These are phyloP conservation scores for Pelusios castaneus DNA, from an alignment of 2,113 vertebrate genomes.

Conservation along the genomic window DNA sequence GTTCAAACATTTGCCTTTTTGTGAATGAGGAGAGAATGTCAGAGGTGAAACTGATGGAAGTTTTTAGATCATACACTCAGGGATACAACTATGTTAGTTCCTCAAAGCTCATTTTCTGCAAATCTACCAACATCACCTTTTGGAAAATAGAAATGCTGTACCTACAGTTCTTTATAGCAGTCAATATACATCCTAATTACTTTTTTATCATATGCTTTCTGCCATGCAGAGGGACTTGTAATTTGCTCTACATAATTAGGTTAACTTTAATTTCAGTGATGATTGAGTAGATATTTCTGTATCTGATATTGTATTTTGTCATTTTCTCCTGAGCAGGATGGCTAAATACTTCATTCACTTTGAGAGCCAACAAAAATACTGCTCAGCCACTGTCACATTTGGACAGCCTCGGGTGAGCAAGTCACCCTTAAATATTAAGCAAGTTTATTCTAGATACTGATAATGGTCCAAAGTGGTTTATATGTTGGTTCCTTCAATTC, in stretches of 20 bases:
- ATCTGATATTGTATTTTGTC: slow-evolving; percentile 35
- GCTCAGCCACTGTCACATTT: neutral
- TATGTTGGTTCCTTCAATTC: slow-evolving; percentile 20
- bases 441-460: neutral
- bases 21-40: fast-evolving
- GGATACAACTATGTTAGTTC: neutral
- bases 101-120: neutral
- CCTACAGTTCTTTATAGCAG: neutral
- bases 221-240: slow-evolving; percentile 30
- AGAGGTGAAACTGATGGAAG: neutral
- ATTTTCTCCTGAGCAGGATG: slow-evolving; percentile 43
- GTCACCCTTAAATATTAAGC: neutral
- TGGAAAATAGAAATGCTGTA: neutral
- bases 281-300: neutral
- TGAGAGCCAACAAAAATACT: slow-evolving; percentile 27
- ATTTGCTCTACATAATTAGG: slow-evolving; percentile 36
- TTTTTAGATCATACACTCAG: neutral
- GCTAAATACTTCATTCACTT: neutral
- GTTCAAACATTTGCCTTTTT: neutral
- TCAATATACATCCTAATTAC: neutral
- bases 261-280: neutral
- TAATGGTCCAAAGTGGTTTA: neutral
- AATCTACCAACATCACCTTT: neutral
- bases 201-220: neutral
- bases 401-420: neutral